Conservation (phyloP, 2,113 vertebrate species). For the Plotosus lineatus region DNA sequence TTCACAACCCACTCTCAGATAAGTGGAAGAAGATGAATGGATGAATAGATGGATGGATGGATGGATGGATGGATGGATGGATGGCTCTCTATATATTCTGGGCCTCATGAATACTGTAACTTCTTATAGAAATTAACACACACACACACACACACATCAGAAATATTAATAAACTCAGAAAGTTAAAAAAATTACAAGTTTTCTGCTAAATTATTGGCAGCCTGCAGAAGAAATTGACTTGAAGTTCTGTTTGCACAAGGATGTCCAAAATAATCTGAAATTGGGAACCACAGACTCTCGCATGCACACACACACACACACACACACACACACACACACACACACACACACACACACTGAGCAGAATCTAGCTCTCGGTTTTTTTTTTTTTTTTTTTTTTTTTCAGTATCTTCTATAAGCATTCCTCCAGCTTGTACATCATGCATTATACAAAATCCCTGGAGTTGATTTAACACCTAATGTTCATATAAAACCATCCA, state of each 20-base stretch:
- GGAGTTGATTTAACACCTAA: background rate
- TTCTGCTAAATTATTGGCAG: background rate
- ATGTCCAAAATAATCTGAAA: no score
- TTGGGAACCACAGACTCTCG: background rate
- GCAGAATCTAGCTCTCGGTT: background rate
- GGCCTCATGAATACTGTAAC: no score
- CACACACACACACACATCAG: background rate
- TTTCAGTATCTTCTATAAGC: background rate
- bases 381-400: no score
- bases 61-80: no score
- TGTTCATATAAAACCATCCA: background rate
- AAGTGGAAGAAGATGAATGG: no score
- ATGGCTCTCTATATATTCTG: no score
- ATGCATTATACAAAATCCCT: background rate
- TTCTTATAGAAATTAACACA: no score
- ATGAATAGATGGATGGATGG: no score
- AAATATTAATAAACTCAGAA: background rate
- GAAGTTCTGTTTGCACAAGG: background rate
- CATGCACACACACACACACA: slow-evolving; percentile 11
- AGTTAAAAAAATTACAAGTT: background rate
- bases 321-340: background rate
- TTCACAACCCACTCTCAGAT: no score
- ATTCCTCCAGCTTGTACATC: background rate
- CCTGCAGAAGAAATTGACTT: background rate
- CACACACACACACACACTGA: slow-evolving; percentile 7